Base-by-base conservation (phyloP, 2,888 invertebrate species). In the Dolichopus griseipennis region DNA sequence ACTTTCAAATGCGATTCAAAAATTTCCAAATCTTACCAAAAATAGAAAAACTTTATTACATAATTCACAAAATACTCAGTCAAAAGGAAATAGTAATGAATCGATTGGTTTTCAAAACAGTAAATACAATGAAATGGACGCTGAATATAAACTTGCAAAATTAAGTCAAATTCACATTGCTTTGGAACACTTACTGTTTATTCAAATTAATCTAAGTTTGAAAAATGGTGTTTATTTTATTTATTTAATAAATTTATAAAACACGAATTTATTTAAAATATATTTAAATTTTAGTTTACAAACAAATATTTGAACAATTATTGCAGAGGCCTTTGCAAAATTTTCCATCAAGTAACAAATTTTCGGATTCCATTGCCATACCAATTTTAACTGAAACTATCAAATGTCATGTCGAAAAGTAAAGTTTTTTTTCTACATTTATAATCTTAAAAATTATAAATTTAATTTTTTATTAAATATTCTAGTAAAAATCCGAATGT, bases 141-240 rank as follows among this genome's bases (percentile, higher is more conserved):
- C 76, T 34, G 74, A 76, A 62, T 70, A 69, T 18, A 74, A 74
- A 15, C 67, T 81, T n/a, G 75, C 78, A 0, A 78, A 78, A 68
- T 67, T 81, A 2, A 73, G 78, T 21, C 80, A 80, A 73, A 76
- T 80, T 12, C 81, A 81, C 69, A 76, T 78, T 65, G 75, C 77
- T 0, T 66, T 81, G 67, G 81, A 81, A 69, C 81, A 81, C 72
- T 70, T 81, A 12, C 61, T 81, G 20, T 74, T 78, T 76, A 77
- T 81, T 62, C 79, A 81, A 67, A 75, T 76, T 1, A 74, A 81
- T 72, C 73, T 81, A 33, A 80, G 79, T 74, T 71, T 81, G 52
- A 76, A 75, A 52, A 78, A 75, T 70, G 75, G 81, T 80, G 67
- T 69, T 69, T 12, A 21, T 20, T 5, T 18, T 62, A 15, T 21